These are phyloP conservation scores for Vireo griseus DNA, from an alignment of 2,797 vertebrate species.

Conservation along the genomic window DNA sequence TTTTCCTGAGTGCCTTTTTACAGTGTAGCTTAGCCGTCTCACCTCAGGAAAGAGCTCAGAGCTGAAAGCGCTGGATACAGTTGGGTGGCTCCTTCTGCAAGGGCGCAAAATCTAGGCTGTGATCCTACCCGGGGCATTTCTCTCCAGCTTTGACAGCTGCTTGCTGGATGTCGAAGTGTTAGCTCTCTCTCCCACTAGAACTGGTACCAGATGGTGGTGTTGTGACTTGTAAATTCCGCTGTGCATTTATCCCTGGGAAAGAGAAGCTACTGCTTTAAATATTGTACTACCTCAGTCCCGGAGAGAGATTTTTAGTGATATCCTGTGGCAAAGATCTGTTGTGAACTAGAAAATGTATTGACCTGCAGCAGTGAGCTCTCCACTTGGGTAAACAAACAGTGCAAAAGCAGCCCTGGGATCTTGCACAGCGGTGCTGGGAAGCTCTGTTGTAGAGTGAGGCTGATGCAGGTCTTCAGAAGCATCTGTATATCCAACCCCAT, in stretches of 20 bases:
- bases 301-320: not conserved
- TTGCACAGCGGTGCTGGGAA: not conserved
- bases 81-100: not conserved
- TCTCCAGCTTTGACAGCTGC: not conserved
- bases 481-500: not conserved
- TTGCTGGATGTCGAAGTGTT: not conserved
- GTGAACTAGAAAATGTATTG: not conserved
- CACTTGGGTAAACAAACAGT: not conserved
- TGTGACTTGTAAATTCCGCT: not conserved
- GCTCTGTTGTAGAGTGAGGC: not conserved
- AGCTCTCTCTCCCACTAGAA: not conserved
- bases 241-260: not conserved
- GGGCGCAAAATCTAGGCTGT: not conserved
- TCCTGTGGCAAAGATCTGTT: not conserved
- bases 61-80: fast-evolving
- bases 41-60: not conserved
- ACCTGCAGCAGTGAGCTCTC: not conserved
- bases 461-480: not conserved
- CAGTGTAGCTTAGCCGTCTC: not conserved
- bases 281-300: not conserved
- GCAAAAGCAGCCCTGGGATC: not conserved
- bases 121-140: not conserved
- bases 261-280: not conserved
- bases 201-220: not conserved
- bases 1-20: not conserved